Evolutionary conservation across 2,113 vertebrate genomes (phyloP).

Genomic region (Orthonyx spaldingii): DNA sequence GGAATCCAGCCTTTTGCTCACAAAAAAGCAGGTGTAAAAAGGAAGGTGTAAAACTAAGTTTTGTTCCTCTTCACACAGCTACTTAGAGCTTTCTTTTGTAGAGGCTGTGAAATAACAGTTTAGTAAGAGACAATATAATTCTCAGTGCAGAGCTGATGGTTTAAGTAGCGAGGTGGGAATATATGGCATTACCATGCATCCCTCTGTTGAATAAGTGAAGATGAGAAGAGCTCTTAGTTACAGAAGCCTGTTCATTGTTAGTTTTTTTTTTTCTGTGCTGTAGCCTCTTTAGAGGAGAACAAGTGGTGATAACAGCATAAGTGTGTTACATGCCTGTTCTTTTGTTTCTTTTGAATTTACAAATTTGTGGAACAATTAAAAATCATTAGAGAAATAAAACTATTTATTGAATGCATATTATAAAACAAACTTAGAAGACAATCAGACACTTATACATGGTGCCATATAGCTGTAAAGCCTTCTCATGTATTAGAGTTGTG

Average conservation of each 20-base stretch:
- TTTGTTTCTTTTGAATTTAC: not conserved
- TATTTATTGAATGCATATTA: not conserved
- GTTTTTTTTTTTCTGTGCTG: not conserved
- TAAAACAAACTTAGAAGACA: not conserved
- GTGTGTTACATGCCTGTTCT: not conserved
- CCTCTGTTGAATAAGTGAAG: not conserved
- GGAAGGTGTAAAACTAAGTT: not conserved
- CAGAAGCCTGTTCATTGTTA: not conserved
- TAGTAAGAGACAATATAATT: not conserved
- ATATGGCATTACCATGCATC: fast-evolving
- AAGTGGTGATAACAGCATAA: not conserved
- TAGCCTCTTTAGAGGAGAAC: not conserved
- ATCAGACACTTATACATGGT: not conserved
- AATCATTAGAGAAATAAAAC: not conserved
- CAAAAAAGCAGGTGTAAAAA: not conserved
- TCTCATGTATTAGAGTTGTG: not conserved
- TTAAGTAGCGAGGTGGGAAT: not conserved
- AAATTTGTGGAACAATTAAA: not conserved
- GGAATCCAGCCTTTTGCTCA: not conserved
- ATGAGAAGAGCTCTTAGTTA: not conserved
- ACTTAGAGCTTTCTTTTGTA: not conserved
- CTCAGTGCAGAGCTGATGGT: not conserved
- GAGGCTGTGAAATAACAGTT: not conserved
- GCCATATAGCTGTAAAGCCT: not conserved
- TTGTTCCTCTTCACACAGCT: not conserved